Percentiles rank a stretch among this genome's conserved stretches.
phyloP scores from a whole-genome alignment of 92 coral and sea anemone genomes.

The Epizoanthus stellaris region DNA sequence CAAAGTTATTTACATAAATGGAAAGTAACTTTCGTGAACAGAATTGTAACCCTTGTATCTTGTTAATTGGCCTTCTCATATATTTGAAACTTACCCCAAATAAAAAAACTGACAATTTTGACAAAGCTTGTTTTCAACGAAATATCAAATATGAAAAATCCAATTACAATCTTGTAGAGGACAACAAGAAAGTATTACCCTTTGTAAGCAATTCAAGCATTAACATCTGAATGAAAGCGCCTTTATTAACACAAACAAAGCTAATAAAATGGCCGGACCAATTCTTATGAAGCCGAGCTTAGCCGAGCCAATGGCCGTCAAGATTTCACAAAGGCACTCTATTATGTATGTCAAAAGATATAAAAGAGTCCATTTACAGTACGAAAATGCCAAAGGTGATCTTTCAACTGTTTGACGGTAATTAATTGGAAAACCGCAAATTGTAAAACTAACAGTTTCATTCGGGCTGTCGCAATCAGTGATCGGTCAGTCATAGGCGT shows the following conservation, averaged over 20 bases:
- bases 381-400: conserved; percentile 70
- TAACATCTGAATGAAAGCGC: conserved; percentile 63
- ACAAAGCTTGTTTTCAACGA: conserved; percentile 16
- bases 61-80: neutral
- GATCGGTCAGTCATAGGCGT: neutral
- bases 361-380: conserved; percentile 52
- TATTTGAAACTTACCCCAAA: conserved; percentile 2
- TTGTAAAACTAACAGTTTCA: conserved; percentile 86
- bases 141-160: conserved; percentile 43
- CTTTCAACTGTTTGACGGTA: conserved; percentile 75
- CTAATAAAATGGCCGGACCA: conserved; percentile 56
- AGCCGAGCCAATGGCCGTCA: conserved; percentile 60
- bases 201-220: conserved; percentile 54
- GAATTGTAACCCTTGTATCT: neutral
- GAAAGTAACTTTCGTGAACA: conserved; percentile 31
- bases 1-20: conserved; percentile 39
- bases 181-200: conserved; percentile 54
- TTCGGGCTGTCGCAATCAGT: conserved; percentile 57
- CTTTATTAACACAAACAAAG: conserved; percentile 60
- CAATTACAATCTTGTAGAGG: conserved; percentile 52
- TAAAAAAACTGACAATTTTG: neutral
- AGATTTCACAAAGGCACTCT: conserved; percentile 50
- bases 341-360: conserved; percentile 40
- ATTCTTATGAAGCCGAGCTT: conserved; percentile 57
- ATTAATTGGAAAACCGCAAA: conserved; percentile 82